Evolutionary conservation across 1,140 invertebrate species (phyloP), one percentile per base, ranked within the genome.

Genomic region (Octopus sinensis): DNA sequence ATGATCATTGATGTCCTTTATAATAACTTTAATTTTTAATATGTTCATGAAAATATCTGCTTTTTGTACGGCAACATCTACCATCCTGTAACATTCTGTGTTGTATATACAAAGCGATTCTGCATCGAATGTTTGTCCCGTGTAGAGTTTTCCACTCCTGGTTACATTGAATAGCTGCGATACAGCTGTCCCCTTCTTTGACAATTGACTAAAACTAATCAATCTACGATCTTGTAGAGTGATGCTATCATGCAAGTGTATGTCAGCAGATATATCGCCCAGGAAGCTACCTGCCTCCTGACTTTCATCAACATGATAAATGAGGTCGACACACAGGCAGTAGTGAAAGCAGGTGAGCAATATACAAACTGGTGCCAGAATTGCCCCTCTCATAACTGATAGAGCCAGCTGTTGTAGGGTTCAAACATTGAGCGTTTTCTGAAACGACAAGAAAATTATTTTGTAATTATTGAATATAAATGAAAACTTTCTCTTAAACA

Each of bases 1-100:
- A 90, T 98, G 98, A 92, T 98, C 97, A 90, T 98, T 99, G 10
- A 95, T 96, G 89, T 98, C 97, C 0, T 87, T 80, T 12, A 91
- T 80, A 4, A 85, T 82, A 3, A 91, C 82, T 53, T 85, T 84
- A 56, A 91, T 83, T 78, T 73, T 23, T 6, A 73, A 73, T 12
- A 73, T 17, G 17, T 73, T 73, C 68, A 73, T 73, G 68, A 73
- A 73, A 73, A 23, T n/a, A 13, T 73, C 30, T 13, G 17, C 68
- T 73, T 23, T 13, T 23, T 23, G 68, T 73, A 73, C 30, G 68
- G 68, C 68, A 13, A 73, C 68, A 13, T 73, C 68, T 17, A 73
- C 5, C 68, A 73, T 73, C 13, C 30, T 73, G 13, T n/a, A 73
- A 23, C 68, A 73, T 73, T 73, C 68, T 6, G 30, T 73, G 68